phyloP scores from a whole-genome alignment of 1,140 invertebrate genomes.

The Neodiprion pinetum region DNA sequence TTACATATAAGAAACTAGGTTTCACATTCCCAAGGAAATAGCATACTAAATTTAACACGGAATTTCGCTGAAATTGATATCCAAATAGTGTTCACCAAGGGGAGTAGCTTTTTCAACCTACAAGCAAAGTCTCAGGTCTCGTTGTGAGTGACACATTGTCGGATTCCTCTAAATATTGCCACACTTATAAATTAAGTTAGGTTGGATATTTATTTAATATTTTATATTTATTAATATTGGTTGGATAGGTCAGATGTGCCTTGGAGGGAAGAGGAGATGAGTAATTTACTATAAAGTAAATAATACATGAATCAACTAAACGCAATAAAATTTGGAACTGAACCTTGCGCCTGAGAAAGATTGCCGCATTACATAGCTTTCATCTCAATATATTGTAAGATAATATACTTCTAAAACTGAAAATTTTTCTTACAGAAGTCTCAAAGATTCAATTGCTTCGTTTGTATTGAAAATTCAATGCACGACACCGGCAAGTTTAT shows the following conservation, averaged over 20 bases:
- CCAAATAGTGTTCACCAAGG: conserved; percentile 23
- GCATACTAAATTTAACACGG: conserved; percentile 11
- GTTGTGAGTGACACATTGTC: background rate
- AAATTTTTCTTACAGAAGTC: background rate
- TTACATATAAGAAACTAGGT: background rate
- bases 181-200: conserved; percentile 23
- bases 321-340: background rate
- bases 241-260: conserved; percentile 34
- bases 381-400: background rate
- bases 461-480: conserved; percentile 1
- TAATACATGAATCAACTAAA: background rate
- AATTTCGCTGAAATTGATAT: background rate
- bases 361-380: background rate
- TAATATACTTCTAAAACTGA: no score
- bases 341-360: background rate
- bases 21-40: background rate
- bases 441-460: conserved; percentile 26
- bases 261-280: conserved; percentile 31
- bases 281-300: conserved; percentile 43
- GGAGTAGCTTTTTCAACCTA: conserved; percentile 20
- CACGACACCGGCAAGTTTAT: no score
- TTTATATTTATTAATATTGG: conserved; percentile 25
- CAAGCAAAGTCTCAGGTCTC: conserved; percentile 42
- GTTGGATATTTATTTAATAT: no score
- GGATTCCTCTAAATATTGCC: background rate